phyloP scores from a whole-genome alignment of 2,113 vertebrate species.

The Platycercus adscitus region DNA sequence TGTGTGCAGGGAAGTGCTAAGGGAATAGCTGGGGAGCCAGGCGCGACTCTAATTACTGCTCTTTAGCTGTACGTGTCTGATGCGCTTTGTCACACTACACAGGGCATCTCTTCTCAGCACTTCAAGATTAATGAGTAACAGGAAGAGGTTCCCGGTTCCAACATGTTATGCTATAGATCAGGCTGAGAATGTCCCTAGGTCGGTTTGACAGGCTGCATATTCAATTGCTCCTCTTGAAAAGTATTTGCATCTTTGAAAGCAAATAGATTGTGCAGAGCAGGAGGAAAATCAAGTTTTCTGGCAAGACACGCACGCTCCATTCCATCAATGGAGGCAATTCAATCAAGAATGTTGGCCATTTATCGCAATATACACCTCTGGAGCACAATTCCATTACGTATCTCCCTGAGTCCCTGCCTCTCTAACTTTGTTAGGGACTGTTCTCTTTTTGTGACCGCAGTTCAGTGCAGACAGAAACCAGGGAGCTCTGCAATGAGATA shows the following conservation, averaged over 20 bases:
- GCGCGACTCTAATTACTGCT: neutral
- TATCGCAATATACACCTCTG: neutral
- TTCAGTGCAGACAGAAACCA: neutral
- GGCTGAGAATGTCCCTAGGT: neutral
- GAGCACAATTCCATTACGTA: neutral
- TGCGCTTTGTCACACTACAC: neutral
- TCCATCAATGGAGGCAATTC: neutral
- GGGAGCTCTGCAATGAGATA: neutral
- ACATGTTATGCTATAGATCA: neutral
- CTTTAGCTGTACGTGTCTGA: neutral
- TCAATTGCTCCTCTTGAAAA: neutral
- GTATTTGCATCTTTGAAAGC: constrained; percentile 2
- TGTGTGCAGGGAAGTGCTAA: neutral
- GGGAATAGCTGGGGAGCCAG: neutral
- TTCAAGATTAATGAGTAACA: neutral
- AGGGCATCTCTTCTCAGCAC: neutral
- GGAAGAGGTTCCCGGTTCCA: neutral
- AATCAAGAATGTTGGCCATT: neutral
- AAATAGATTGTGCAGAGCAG: neutral
- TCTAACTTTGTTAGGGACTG: neutral
- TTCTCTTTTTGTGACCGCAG: neutral
- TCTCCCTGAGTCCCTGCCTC: neutral
- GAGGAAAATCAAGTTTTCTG: neutral
- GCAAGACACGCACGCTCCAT: neutral
- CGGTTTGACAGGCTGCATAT: neutral